Conservation (phyloP, 2,113 vertebrate genomes). For the Aspiorhynchus laticeps region DNA sequence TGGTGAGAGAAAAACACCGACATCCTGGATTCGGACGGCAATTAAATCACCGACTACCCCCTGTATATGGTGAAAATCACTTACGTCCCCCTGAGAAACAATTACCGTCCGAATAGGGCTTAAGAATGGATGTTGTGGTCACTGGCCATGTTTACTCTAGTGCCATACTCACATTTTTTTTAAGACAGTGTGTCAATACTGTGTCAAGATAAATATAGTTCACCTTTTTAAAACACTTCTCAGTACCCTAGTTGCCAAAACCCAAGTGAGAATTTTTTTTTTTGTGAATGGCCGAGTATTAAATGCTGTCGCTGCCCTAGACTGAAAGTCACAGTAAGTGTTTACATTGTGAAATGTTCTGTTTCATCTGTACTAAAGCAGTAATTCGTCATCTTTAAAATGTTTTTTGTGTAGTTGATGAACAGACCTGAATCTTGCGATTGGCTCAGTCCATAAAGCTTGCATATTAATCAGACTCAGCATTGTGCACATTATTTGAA, state of each 20-base stretch:
- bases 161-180: background rate
- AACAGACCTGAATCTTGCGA: background rate
- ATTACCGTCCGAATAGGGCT: no score
- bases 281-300: no score
- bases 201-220: background rate
- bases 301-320: background rate
- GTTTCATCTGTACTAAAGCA: background rate
- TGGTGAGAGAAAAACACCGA: no score
- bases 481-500: background rate
- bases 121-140: conserved; percentile 17
- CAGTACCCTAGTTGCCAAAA: background rate
- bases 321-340: background rate
- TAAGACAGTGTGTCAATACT: background rate
- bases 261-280: background rate
- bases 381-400: background rate
- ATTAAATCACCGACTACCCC: no score
- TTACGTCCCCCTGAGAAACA: no score
- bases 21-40: no score
- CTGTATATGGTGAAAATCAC: no score
- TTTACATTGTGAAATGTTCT: background rate
- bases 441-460: background rate
- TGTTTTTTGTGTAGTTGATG: background rate
- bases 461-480: background rate
- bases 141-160: background rate
- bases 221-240: background rate